Percentiles rank a stretch among this genome's conserved stretches.
Evolutionary conservation across 2,113 vertebrate species (phyloP).

Genomic region (Oreochromis spilurus): DNA sequence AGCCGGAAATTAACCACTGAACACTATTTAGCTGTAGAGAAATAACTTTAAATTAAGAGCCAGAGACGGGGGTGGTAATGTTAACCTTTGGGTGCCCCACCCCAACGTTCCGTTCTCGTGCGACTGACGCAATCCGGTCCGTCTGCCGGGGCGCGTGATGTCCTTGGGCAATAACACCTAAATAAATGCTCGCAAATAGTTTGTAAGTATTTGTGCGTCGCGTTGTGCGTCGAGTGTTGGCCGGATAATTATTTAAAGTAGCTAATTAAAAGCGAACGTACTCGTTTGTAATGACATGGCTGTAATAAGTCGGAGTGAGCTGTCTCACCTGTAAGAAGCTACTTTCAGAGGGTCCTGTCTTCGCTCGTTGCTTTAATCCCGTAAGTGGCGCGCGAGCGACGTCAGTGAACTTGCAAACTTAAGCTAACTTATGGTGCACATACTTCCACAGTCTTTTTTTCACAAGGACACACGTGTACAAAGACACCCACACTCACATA

Average conservation of each 20-base stretch:
- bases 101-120: not conserved
- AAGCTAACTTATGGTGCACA: not conserved
- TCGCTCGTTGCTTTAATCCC: not conserved
- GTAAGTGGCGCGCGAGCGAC: not conserved
- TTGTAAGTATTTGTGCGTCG: not conserved
- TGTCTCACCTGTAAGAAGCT: constrained; percentile 23
- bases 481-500: not conserved
- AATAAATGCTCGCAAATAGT: not conserved
- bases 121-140: constrained; percentile 5
- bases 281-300: not conserved
- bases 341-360: not conserved
- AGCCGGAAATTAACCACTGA: not conserved
- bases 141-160: not conserved
- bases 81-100: not conserved
- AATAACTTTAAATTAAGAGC: not conserved
- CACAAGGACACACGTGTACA: not conserved
- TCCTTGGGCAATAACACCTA: not conserved
- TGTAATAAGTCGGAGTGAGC: not conserved
- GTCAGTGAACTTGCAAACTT: not conserved
- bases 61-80: not conserved
- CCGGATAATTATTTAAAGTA: not conserved
- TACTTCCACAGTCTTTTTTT: not conserved
- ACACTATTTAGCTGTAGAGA: not conserved
- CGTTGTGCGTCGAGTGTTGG: not conserved
- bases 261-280: not conserved